Evolutionary conservation across 2,888 invertebrate genomes (phyloP).

Genomic region (Callosobruchus maculatus): DNA sequence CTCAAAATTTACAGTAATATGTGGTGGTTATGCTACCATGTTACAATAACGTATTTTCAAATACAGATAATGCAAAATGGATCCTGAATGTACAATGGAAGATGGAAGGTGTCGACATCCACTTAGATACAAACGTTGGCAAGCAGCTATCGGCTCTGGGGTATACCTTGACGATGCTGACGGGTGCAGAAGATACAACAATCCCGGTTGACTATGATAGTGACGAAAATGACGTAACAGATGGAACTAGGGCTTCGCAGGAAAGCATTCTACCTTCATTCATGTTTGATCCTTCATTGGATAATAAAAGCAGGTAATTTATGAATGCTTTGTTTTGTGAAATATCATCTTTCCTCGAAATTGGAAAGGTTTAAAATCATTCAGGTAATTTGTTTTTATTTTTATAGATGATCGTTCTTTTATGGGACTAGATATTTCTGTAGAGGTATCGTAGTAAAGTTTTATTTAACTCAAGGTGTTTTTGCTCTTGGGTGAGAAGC

Average conservation of each 20-base stretch:
- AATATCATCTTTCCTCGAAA: no score
- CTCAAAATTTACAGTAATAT: no score
- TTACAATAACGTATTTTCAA: not conserved
- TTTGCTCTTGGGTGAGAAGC: no score
- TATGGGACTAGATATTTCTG: no score
- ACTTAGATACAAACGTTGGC: constrained; percentile 92
- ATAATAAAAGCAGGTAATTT: constrained; percentile 61
- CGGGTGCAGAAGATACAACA: constrained; percentile 74
- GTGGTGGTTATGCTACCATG: not conserved
- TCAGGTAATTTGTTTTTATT: no score
- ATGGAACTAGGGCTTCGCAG: constrained; percentile 60
- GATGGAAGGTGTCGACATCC: constrained; percentile 98
- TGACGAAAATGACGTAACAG: constrained; percentile 70
- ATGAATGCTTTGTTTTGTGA: no score
- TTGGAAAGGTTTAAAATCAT: no score
- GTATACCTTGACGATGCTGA: constrained; percentile 92
- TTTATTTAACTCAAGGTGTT: no score
- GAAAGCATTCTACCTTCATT: constrained; percentile 79
- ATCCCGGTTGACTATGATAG: constrained; percentile 66
- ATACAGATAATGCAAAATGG: constrained; percentile 92
- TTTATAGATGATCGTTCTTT: no score
- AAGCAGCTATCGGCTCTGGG: constrained; percentile 92
- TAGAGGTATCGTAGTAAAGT: no score
- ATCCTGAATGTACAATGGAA: constrained; percentile 97
- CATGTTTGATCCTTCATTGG: constrained; percentile 74